Base-by-base conservation (phyloP, 2,113 vertebrate species). In the Pongo abelii region DNA sequence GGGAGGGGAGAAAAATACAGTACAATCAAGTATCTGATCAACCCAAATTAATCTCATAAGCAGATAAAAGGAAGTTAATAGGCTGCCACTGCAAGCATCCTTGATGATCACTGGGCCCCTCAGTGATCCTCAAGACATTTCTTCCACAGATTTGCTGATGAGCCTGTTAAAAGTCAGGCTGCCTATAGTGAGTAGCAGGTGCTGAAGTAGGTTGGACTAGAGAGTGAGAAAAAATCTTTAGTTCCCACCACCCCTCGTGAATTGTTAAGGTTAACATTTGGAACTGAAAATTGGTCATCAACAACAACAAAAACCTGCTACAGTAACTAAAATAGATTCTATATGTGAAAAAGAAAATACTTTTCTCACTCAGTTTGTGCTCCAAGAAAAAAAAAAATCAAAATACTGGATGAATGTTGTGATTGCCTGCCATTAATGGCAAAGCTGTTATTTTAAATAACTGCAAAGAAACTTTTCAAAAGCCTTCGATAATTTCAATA, bases 291-390 rank as follows among this genome's bases (percentile, higher is more conserved):
- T 57, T n/a, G 67, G 61, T 61, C 78, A 97, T 32, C 83, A 91
- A 61, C 40, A 96, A 79, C 40, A 96, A 79, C 46, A 77, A 96
- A 75, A 95, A 81, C 86, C 38, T 96, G 79, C 22, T 84, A 89
- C 3, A 90, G 55, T 67, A 97, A 90, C 70, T 12, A 83, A 88
- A 74, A 93, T 17, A 97, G 83, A 75, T n/a, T 96, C 0, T 75
- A 22, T 0, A 96, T 48, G 55, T 52, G 30, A 27, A 85, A 90
- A 91, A 86, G 10, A 52, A 69, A 40, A 3, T 17, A 8, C 7
- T 92, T 91, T 96, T 92, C 84, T 97, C 16, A 46, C 59, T 97
- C 78, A 40, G 46, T 92, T 94, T 94, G 17, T 88, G 59, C 67
- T 69, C 40, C 10, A 96, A 85, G 50, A 38, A 70, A 96, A 12